Conservation (phyloP, 2,113 vertebrate species). For the Brachypodius melanocephalos region DNA sequence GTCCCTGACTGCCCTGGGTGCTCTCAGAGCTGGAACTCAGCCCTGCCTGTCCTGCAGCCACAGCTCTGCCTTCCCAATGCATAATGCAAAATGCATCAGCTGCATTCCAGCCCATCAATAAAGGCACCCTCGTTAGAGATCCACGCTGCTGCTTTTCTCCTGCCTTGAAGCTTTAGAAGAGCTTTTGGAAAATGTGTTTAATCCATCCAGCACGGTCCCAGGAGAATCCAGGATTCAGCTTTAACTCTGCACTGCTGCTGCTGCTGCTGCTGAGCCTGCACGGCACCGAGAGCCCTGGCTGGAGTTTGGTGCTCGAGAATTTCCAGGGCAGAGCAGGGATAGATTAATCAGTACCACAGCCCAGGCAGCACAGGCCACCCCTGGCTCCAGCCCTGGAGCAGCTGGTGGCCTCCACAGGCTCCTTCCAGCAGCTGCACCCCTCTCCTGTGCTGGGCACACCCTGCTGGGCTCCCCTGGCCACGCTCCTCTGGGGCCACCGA, state of each 20-base stretch:
- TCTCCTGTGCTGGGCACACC: background rate
- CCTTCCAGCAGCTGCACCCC: rapidly evolving
- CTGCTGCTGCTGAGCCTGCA: background rate
- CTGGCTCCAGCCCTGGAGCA: background rate
- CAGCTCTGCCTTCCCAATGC: background rate
- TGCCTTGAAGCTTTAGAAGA: background rate
- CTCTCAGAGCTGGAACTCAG: rapidly evolving
- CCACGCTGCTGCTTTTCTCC: background rate
- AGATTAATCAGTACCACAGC: rapidly evolving
- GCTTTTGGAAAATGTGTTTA: background rate
- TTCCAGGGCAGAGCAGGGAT: rapidly evolving
- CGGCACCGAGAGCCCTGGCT: background rate
- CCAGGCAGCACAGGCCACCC: background rate
- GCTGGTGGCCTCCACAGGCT: background rate
- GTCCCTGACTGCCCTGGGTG: background rate
- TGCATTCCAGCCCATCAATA: background rate
- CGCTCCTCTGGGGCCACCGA: rapidly evolving
- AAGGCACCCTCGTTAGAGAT: background rate
- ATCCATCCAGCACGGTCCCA: background rate
- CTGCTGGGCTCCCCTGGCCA: background rate
- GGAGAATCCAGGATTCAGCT: background rate
- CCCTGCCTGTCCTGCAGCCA: background rate
- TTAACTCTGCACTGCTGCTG: background rate
- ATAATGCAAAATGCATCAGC: background rate
- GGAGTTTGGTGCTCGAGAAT: rapidly evolving